Evolutionary conservation across 2,797 vertebrate species (phyloP).

Genomic region (Cephalopachus bancanus): DNA sequence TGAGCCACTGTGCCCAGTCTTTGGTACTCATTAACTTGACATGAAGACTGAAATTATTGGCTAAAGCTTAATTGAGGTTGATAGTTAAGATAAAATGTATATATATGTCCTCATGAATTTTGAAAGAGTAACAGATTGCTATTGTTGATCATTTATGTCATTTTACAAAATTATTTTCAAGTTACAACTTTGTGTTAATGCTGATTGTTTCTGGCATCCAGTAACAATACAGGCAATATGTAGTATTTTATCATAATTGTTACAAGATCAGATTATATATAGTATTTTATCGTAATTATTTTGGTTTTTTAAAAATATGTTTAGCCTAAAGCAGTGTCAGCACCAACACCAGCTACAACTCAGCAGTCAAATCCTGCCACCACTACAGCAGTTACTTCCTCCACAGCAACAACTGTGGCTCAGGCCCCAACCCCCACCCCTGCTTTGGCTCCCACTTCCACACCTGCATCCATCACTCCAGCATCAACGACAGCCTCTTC

Average conservation of each 20-base stretch:
- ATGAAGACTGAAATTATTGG: background rate
- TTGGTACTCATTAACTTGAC: background rate
- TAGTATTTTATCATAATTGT: conserved; percentile 26
- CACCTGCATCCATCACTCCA: conserved; percentile 86
- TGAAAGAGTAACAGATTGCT: background rate
- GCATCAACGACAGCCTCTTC: conserved; percentile 83
- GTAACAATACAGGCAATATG: background rate
- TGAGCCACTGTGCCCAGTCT: too few species aligned
- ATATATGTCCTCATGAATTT: background rate
- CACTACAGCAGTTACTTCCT: conserved; percentile 80
- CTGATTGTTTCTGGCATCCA: background rate
- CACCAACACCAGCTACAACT: conserved; percentile 86
- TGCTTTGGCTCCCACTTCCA: conserved; percentile 83
- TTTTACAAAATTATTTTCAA: conserved; percentile 24
- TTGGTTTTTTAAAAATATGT: conserved; percentile 69
- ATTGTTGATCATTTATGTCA: background rate
- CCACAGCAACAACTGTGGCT: conserved; percentile 84
- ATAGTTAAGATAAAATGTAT: conserved; percentile 1
- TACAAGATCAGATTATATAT: background rate
- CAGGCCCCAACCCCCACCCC: conserved; percentile 82
- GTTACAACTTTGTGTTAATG: background rate
- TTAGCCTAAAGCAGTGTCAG: conserved; percentile 93
- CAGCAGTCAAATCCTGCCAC: conserved; percentile 85
- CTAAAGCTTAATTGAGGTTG: conserved; percentile 12
- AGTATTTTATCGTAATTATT: conserved; percentile 51